Percentiles rank a stretch among this genome's conserved stretches.
These are phyloP conservation scores for Pammene fasciana DNA, from an alignment of 2,888 invertebrate species.

Conservation along the genomic window DNA sequence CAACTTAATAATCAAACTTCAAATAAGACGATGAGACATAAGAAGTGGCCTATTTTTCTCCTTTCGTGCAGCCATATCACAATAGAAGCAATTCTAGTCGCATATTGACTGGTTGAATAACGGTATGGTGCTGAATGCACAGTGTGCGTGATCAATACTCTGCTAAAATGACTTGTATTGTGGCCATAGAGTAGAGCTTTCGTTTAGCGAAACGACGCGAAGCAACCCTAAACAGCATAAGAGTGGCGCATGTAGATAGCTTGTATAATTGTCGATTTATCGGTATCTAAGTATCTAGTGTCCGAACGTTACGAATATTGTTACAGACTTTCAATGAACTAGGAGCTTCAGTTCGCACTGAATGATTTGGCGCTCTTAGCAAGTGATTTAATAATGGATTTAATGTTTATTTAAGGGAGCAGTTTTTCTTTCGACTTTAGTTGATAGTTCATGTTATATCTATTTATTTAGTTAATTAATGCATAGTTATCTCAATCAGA, in stretches of 20 bases:
- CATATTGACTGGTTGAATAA: conserved; percentile 19
- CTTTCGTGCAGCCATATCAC: conserved; percentile 30
- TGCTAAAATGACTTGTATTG: conserved; percentile 31
- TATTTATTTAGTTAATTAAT: conserved; percentile 78
- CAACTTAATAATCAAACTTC: too few species aligned
- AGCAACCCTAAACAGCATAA: conserved; percentile 49
- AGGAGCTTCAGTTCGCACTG: conserved; percentile 67
- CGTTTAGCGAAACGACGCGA: conserved; percentile 20
- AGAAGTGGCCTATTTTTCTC: conserved; percentile 30
- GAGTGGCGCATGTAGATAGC: conserved; percentile 83
- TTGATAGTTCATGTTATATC: conserved; percentile 75
- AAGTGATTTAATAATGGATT: conserved; percentile 66
- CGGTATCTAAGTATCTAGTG: conserved; percentile 81
- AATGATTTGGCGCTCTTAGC: conserved; percentile 65
- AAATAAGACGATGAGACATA: background rate
- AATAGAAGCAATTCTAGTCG: conserved; percentile 28
- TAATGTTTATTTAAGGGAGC: conserved; percentile 59
- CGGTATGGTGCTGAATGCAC: conserved; percentile 11
- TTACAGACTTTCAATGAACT: conserved; percentile 45
- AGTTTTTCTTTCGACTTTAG: conserved; percentile 64
- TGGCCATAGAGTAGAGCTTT: conserved; percentile 28
- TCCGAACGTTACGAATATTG: conserved; percentile 65
- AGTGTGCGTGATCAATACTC: conserved; percentile 12
- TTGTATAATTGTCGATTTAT: conserved; percentile 81
- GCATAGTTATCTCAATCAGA: conserved; percentile 48